Base-by-base conservation (phyloP, 2,888 invertebrate genomes). In the Sylvicola cinctus region DNA sequence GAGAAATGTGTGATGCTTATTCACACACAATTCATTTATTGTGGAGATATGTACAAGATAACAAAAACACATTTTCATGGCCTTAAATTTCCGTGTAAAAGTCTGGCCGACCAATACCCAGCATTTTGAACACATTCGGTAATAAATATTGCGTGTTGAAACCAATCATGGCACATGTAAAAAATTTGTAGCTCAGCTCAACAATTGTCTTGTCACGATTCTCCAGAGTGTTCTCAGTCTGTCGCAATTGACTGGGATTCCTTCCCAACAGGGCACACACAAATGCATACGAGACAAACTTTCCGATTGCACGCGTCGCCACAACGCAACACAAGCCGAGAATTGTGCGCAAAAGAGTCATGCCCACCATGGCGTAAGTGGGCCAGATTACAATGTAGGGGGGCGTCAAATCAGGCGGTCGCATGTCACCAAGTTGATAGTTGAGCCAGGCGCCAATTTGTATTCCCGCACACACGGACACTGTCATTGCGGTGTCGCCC, bases 401-500 rank as follows among this genome's bases (percentile, higher is more conserved):
- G 5, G 80, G 81, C 20, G 65, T 58, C 7, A 58, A 53, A n/a
- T 65, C 49, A 10, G 33, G 31, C 27, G 63, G 60, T n/a, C 51
- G 55, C 63, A 75, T 65, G 48, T 70, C 65, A n/a, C 83, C 83
- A 11, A 74, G 63, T 52, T 74, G 80, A 54, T 74, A 85, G 60
- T 83, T 83, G 28, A 78, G 58, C 88, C 87, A 88, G 4, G 81
- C 70, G 14, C 85, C 88, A 3, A 70, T 54, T 32, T 76, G 67
- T 39, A 85, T 66, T 33, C 88, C 88, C 2, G 74, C 69, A 42
- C 75, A 75, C 4, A 81, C 80, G 35, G 80, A 81, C 42, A 88
- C 66, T 43, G 88, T 77, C 67, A 84, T 77, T 2, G 84, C 73
- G 1, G 90, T 90, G 56, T 91, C 90, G 16, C 87, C 85, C 49